A percentile compares a stretch with the other conserved stretches of the same genome.
Conservation (phyloP, 2,113 vertebrate species). For the Zapus hudsonius region DNA sequence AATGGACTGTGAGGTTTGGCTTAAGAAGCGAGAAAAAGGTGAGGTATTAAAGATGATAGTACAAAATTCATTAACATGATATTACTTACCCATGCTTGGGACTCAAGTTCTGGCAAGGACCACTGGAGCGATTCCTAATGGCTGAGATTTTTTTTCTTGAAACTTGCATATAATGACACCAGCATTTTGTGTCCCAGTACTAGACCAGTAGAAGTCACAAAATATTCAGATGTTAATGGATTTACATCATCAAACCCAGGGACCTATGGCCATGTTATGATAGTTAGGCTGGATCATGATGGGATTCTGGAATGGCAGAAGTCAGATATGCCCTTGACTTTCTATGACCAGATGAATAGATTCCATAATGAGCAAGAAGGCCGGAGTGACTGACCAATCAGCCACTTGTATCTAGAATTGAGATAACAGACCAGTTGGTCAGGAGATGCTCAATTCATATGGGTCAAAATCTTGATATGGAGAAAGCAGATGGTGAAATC, state of each 20-base stretch:
- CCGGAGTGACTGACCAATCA: too few species aligned
- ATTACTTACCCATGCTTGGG: not conserved
- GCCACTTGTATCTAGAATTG: too few species aligned
- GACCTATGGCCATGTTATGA: not conserved
- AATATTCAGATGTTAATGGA: not conserved
- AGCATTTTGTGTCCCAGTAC: not conserved
- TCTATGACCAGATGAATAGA: not conserved
- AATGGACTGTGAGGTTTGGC: not conserved
- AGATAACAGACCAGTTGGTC: not conserved
- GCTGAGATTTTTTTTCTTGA: not conserved
- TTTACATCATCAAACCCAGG: not conserved
- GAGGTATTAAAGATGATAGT: not conserved
- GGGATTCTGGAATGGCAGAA: not conserved
- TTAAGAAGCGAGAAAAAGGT: not conserved
- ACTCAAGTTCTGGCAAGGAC: not conserved
- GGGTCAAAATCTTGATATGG: not conserved
- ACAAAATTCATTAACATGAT: not conserved
- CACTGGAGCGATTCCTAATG: not conserved
- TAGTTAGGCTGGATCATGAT: not conserved
- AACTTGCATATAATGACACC: not conserved
- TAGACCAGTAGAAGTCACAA: not conserved
- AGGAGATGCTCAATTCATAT: not conserved
- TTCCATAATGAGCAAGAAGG: not conserved
- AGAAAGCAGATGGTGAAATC: not conserved
- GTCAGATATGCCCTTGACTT: not conserved